Evolutionary conservation across 2,888 invertebrate genomes (phyloP), one percentile per base, ranked within the genome.

Genomic region (Encarsia formosa): DNA sequence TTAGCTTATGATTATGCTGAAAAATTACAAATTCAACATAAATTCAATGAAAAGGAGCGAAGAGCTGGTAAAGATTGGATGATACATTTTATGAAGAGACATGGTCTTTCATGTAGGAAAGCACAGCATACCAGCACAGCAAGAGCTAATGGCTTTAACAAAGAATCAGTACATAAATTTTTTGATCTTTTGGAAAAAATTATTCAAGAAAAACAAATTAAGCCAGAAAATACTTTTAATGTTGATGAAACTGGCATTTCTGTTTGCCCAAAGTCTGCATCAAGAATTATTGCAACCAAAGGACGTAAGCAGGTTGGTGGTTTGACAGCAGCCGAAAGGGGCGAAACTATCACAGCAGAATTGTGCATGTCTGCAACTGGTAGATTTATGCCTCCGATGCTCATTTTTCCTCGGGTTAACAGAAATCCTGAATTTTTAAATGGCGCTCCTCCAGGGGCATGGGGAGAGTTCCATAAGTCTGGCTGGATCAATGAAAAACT

Each of bases 211-310:
- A 35, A 15, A 16, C 35, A 35, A 8, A 31, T 31, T 35, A 8
- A 35, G 18, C 9, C 15, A 16, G n/a, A 15, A 35, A 35, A 54
- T 29, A 63, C 63, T 16, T 65, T 47, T 20, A 66, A 64, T 42
- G 45, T 58, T 24, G 70, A 69, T 45, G 71, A 70, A 50, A 68
- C 62, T 56, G 58, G 66, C 4, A 50, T 69, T 34, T 61, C 65
- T 1, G 54, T 59, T 39, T 66, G 65, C 19, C 61, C 65, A 16
- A 63, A 61, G 49, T 50, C 43, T 20, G 61, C 57, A 40, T 58
- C 63, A 31, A 55, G 57, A 60, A 63, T 69, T 58, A 61, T 69
- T 49, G 65, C 61, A 3, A 51, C 29, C 23, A 58, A 57, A 50
- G 63, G 61, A n/a, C 42, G 54, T 51, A 61, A 63, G 50, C 63